These are phyloP conservation scores for Vanessa atalanta DNA, from an alignment of 1,140 invertebrate genomes.

Conservation along the genomic window DNA sequence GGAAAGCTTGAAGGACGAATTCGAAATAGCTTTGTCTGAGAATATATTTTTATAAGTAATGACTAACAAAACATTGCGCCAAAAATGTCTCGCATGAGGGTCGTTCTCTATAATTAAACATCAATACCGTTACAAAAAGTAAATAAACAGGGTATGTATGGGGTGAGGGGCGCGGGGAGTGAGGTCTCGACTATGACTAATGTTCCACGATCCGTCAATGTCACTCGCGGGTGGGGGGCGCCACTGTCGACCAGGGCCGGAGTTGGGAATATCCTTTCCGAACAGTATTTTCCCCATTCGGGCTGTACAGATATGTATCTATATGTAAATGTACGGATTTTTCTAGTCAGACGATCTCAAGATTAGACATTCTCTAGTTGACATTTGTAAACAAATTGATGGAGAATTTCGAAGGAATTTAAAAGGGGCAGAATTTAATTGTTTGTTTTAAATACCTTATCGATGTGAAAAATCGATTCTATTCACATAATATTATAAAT, in stretches of 20 bases:
- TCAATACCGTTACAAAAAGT: conserved; percentile 81
- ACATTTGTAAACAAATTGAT: conserved; percentile 33
- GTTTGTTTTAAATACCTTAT: conserved; percentile 6
- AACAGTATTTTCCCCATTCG: conserved; percentile 72
- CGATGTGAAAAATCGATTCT: too few species aligned
- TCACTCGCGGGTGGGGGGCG: conserved; percentile 72
- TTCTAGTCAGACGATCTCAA: conserved; percentile 45
- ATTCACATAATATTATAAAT: too few species aligned
- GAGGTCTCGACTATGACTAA: conserved; percentile 78
- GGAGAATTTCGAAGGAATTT: conserved; percentile 23
- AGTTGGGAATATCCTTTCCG: conserved; percentile 66
- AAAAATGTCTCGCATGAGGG: conserved; percentile 70
- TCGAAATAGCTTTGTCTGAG: conserved; percentile 24
- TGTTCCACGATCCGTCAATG: conserved; percentile 75
- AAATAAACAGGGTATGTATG: conserved; percentile 77
- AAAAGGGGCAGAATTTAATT: background rate
- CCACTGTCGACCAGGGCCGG: conserved; percentile 67
- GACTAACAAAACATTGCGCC: conserved; percentile 62
- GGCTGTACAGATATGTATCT: conserved; percentile 69
- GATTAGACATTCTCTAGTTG: conserved; percentile 30
- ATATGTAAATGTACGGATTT: conserved; percentile 71
- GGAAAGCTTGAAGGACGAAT: conserved; percentile 27
- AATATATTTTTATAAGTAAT: conserved; percentile 31
- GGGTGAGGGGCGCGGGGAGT: conserved; percentile 52
- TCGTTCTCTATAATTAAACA: conserved; percentile 78